Evolutionary conservation across 2,888 invertebrate genomes (phyloP).

Genomic region (Heteromyza rotundicornis): DNA sequence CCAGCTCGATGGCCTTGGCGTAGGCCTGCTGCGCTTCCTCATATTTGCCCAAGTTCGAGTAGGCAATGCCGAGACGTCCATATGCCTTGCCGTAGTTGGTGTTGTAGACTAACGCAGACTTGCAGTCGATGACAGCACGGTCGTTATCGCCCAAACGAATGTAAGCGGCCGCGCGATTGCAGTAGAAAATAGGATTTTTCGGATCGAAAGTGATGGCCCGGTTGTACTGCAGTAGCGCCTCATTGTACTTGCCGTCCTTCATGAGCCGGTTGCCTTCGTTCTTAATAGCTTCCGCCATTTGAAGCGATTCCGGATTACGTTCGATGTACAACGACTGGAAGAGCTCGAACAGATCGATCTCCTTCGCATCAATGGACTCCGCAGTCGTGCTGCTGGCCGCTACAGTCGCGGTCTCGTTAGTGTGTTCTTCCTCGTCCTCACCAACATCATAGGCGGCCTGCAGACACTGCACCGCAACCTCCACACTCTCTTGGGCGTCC

Average conservation of each 20-base stretch:
- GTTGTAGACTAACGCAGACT: slow-evolving; percentile 86
- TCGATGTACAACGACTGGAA: slow-evolving; percentile 61
- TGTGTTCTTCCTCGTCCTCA: slow-evolving; percentile 38
- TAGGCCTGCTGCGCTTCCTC: slow-evolving; percentile 86
- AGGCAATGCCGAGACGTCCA: slow-evolving; percentile 85
- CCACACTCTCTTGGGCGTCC: slow-evolving; percentile 66
- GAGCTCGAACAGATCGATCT: slow-evolving; percentile 63
- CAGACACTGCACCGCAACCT: slow-evolving; percentile 93
- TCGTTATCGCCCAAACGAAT: slow-evolving; percentile 86
- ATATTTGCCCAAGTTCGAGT: slow-evolving; percentile 81
- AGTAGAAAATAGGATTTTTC: slow-evolving; percentile 92
- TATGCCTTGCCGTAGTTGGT: slow-evolving; percentile 94
- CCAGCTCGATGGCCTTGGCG: slow-evolving; percentile 84
- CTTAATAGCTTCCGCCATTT: slow-evolving; percentile 83
- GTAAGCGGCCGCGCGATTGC: slow-evolving; percentile 96
- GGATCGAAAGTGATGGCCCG: slow-evolving; percentile 87
- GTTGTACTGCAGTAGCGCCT: slow-evolving; percentile 84
- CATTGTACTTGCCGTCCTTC: slow-evolving; percentile 79
- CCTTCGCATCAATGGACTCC: slow-evolving; percentile 33
- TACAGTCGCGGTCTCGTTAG: slow-evolving; percentile 28
- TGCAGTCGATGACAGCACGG: slow-evolving; percentile 88
- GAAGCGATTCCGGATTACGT: slow-evolving; percentile 66
- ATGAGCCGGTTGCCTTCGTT: slow-evolving; percentile 88
- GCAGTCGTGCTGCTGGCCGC: slow-evolving; percentile 17
- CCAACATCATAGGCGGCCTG: slow-evolving; percentile 85